A percentile compares a stretch with the other conserved stretches of the same genome.
These are phyloP conservation scores for Drosophila paranaensis DNA, from an alignment of 2,888 invertebrate genomes.

Conservation along the genomic window DNA sequence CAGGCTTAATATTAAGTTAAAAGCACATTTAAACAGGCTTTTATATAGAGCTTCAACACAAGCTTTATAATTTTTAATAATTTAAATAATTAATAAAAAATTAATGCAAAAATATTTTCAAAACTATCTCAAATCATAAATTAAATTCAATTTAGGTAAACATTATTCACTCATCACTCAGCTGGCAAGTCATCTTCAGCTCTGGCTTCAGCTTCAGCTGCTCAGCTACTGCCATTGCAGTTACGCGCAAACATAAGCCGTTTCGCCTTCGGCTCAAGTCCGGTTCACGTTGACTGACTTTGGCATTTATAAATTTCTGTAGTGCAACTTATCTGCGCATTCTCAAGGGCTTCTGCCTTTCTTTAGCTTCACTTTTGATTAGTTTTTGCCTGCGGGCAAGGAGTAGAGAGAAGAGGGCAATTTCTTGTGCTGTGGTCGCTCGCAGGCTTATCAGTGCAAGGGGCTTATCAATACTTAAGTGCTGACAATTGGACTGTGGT, in stretches of 20 bases:
- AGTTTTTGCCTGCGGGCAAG: constrained; percentile 6
- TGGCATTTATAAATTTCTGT: constrained; percentile 8
- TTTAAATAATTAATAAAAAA: too few species aligned
- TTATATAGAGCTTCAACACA: background rate
- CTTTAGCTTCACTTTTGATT: constrained; percentile 26
- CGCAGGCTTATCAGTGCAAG: constrained; percentile 23
- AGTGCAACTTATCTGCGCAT: constrained; percentile 12
- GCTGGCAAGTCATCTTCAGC: background rate
- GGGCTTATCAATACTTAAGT: constrained; percentile 19
- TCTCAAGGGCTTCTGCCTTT: constrained; percentile 44
- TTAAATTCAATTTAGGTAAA: background rate
- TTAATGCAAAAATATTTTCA: too few species aligned
- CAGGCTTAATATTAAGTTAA: background rate
- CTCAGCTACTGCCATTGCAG: constrained; percentile 25
- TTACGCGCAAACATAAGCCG: background rate
- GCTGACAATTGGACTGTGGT: constrained; percentile 18
- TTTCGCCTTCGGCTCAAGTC: constrained; percentile 26
- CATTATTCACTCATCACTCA: background rate
- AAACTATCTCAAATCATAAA: background rate
- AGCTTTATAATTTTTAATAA: background rate
- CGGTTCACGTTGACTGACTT: constrained; percentile 22
- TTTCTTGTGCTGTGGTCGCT: constrained; percentile 23
- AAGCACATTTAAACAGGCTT: background rate
- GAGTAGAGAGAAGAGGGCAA: background rate
- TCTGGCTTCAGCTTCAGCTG: background rate